Percentiles rank a stretch among this genome's conserved stretches.
Conservation (phyloP, 2,113 vertebrate species). For the Zingel zingel region DNA sequence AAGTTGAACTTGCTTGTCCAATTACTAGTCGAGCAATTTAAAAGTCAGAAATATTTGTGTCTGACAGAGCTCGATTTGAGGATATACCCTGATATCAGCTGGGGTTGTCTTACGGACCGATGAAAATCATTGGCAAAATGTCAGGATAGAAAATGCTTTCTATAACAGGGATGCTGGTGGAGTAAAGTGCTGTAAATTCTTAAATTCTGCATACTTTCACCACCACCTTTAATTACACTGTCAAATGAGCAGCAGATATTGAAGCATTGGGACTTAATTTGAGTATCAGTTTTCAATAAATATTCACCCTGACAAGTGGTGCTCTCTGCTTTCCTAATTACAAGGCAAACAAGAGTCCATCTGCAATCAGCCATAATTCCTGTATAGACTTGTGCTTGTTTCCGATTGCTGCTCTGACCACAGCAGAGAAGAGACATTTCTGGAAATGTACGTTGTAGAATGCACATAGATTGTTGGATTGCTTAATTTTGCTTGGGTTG, state of each 20-base stretch:
- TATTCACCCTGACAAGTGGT: conserved; percentile 39
- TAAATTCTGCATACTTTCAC: neutral
- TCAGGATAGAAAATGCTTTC: neutral
- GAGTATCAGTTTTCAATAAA: conserved; percentile 47
- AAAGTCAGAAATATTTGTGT: too few relatives aligned
- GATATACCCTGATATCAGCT: too few relatives aligned
- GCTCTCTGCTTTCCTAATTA: conserved; percentile 55
- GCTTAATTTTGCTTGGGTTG: conserved; percentile 58
- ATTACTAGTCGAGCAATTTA: too few relatives aligned
- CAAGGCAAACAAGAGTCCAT: conserved; percentile 58
- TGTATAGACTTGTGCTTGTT: conserved; percentile 30
- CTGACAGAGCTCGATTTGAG: too few relatives aligned
- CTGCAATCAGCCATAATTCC: conserved; percentile 77
- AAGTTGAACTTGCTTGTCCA: too few relatives aligned
- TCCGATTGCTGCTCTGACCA: conserved; percentile 33
- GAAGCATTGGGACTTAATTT: conserved; percentile 6
- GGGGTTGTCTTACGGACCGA: too few relatives aligned
- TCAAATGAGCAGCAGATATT: conserved; percentile 20
- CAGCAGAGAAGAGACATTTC: conserved; percentile 22
- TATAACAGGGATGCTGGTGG: neutral
- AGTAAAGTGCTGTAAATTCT: neutral
- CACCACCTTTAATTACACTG: conserved; percentile 17
- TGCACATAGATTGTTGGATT: conserved; percentile 56
- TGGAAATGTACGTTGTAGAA: conserved; percentile 54
- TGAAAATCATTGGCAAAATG: neutral